Percentiles rank a stretch among this genome's conserved stretches.
Conservation (phyloP, 2,888 invertebrate genomes). For the Microchrysa polita region DNA sequence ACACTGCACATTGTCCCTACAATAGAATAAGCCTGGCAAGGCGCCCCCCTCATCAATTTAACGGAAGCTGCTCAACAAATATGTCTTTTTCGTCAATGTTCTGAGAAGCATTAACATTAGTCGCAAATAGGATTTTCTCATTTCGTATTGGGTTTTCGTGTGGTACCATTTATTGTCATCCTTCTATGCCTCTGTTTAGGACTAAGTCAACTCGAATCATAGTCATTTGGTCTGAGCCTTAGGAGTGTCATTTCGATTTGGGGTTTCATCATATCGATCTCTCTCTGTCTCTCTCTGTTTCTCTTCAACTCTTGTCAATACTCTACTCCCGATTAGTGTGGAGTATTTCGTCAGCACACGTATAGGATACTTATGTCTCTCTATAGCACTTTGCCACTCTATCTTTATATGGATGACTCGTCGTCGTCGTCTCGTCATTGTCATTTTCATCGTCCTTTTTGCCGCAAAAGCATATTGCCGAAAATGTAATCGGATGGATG, state of each 20-base stretch:
- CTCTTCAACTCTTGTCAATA: no score
- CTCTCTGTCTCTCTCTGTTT: no score
- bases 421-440: no score
- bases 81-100: conserved; percentile 2
- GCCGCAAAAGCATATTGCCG: conserved; percentile 22
- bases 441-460: no score
- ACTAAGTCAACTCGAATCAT: conserved; percentile 9
- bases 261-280: no score
- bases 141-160: background rate
- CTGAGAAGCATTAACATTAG: conserved; percentile 11
- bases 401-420: no score
- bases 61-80: background rate
- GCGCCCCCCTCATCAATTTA: conserved; percentile 14
- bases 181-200: background rate
- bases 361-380: no score
- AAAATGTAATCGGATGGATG: conserved; percentile 14
- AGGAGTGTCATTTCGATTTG: background rate
- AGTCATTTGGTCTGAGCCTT: background rate
- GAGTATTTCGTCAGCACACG: no score
- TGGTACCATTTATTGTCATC: conserved; percentile 1
- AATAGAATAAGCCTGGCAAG: background rate
- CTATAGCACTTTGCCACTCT: no score
- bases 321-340: no score
- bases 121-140: background rate
- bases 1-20: no score